Evolutionary conservation across 2,888 invertebrate species (phyloP).

Genomic region (Pammene fasciana): DNA sequence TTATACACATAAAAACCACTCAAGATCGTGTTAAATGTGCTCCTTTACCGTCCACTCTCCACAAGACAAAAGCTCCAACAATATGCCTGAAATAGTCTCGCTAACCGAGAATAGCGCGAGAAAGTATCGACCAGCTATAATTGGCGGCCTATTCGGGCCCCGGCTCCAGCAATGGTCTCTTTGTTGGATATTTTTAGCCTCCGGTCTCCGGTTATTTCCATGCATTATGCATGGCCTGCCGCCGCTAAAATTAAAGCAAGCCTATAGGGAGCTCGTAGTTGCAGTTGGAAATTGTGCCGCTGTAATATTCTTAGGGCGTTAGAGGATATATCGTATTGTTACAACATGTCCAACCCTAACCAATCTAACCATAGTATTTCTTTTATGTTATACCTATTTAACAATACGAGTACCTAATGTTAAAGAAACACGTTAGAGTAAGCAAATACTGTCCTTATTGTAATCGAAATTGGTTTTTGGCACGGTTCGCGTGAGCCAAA

Average conservation of each 20-base stretch:
- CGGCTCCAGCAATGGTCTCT: constrained; percentile 53
- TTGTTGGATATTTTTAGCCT: constrained; percentile 51
- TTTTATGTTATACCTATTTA: too few relatives aligned
- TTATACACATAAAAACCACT: too few relatives aligned
- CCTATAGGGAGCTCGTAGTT: constrained; percentile 6
- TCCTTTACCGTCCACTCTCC: background rate
- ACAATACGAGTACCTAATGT: too few relatives aligned
- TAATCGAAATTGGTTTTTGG: too few relatives aligned
- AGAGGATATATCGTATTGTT: too few relatives aligned
- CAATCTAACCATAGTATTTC: too few relatives aligned
- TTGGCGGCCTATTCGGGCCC: constrained; percentile 55
- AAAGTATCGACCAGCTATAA: constrained; percentile 71
- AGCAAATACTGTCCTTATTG: too few relatives aligned
- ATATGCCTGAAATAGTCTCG: constrained; percentile 62
- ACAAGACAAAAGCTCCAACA: constrained; percentile 47
- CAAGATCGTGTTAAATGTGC: background rate
- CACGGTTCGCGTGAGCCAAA: too few relatives aligned
- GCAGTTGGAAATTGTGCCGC: constrained; percentile 6
- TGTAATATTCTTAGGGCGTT: background rate
- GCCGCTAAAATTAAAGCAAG: constrained; percentile 26
- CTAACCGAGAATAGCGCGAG: constrained; percentile 68
- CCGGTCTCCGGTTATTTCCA: constrained; percentile 31
- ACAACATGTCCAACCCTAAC: too few relatives aligned
- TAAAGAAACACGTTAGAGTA: too few relatives aligned
- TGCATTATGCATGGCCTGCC: constrained; percentile 36